These are phyloP conservation scores for Homalodisca vitripennis DNA, from an alignment of 1,140 invertebrate genomes.

Conservation along the genomic window DNA sequence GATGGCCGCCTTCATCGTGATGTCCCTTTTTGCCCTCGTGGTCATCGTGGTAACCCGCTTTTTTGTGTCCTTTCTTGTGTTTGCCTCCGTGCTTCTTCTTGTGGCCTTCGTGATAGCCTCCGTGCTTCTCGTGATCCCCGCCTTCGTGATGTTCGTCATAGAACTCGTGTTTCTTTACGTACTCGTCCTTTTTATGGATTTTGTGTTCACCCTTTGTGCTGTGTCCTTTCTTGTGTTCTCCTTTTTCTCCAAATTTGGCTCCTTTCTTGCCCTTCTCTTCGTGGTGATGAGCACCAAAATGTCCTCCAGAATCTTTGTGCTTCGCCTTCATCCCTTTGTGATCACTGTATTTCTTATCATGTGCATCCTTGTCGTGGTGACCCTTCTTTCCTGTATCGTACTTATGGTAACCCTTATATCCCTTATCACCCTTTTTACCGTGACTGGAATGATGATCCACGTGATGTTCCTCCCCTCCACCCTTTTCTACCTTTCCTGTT, in stretches of 20 bases:
- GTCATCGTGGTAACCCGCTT: constrained; percentile 52
- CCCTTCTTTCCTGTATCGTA: constrained; percentile 47
- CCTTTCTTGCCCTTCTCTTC: constrained; percentile 48
- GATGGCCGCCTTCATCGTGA: constrained; percentile 56
- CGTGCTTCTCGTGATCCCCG: constrained; percentile 61
- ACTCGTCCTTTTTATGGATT: constrained; percentile 71
- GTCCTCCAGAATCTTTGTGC: constrained; percentile 47
- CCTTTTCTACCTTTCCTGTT: constrained; percentile 42
- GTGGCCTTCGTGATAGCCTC: constrained; percentile 57
- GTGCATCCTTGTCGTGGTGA: constrained; percentile 47
- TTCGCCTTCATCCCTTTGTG: constrained; percentile 46
- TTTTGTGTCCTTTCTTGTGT: constrained; percentile 50
- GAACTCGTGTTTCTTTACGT: constrained; percentile 70
- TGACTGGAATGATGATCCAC: constrained; percentile 43
- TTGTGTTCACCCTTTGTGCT: constrained; percentile 70
- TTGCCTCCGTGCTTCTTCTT: constrained; percentile 52
- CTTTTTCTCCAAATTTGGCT: constrained; percentile 57
- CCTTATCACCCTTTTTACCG: constrained; percentile 48
- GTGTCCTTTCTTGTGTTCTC: constrained; percentile 66
- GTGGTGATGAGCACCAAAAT: constrained; percentile 48
- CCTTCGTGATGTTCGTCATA: constrained; percentile 68
- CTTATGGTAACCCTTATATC: constrained; percentile 48
- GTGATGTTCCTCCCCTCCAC: constrained; percentile 43
- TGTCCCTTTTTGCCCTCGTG: constrained; percentile 58
- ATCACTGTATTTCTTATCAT: constrained; percentile 47